Evolutionary conservation across 2,797 vertebrate species (phyloP), one percentile per base, ranked within the genome.

Genomic region (Odontamblyopus lacepedii): DNA sequence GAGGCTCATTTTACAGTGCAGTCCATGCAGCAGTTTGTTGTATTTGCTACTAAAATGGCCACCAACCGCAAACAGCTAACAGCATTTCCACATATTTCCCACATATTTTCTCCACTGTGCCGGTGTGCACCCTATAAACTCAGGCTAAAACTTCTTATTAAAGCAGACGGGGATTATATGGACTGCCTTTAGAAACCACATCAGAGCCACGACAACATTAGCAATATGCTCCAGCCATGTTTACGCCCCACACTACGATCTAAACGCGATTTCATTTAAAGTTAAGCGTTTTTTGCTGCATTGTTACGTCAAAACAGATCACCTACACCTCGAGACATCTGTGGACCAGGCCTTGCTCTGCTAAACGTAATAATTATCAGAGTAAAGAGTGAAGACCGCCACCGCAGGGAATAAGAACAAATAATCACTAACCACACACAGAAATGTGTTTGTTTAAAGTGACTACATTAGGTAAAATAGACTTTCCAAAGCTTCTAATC

Each of bases 321-420:
- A 67, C 32, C 13, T 38, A 29, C 18, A 5, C 67, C 50, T 41
- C 48, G 35, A 57, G 59, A 66, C 75, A 81, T 69, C 75, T 83
- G 74, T 69, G 67, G 65, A 19, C 51, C 18, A 7, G 8, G 12
- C 41, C 19, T 18, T 61, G 30, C 16, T 78, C 57, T 23, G 59
- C 63, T 9, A 5, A 60, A 63, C 69, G 41, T 48, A 27, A 35
- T 23, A 16, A 71, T 41, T 51, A 51, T 19, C 16, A 44, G 41
- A 44, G 11, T 44, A 13, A 44, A 44, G 41, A 13, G 44, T 48
- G 15, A 48, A 48, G 12, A 48, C 15, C 41, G 12, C 12, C 44
- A 48, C 44, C 44, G 13, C 44, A 48, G 44, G 44, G 44, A 48
- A 48, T 13, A n/a, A 53, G 51, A n/a, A 7, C 51, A 19, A n/a